Conservation (phyloP, 1,140 invertebrate species). For the Hormaphis cornu region DNA sequence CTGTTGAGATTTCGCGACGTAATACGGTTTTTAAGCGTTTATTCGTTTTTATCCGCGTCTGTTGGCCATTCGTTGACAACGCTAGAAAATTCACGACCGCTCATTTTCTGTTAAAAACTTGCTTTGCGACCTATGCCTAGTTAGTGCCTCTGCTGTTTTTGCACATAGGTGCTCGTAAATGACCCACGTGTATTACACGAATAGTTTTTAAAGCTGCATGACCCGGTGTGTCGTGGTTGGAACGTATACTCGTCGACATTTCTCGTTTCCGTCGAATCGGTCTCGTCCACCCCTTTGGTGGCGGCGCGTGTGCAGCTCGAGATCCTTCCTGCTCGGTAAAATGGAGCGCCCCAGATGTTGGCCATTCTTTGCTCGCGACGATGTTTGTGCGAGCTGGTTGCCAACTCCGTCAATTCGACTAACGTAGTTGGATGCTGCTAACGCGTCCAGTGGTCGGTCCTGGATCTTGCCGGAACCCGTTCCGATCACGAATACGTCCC, state of each 20-base stretch:
- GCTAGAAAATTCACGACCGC: neutral
- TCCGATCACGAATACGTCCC: neutral
- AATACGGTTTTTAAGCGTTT: too few species aligned
- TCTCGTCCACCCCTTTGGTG: neutral
- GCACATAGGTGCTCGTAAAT: neutral
- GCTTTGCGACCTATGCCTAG: neutral
- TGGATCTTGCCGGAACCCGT: neutral
- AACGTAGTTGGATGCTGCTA: neutral
- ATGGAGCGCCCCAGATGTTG: neutral
- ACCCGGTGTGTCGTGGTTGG: neutral
- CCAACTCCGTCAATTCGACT: neutral
- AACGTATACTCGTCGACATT: neutral
- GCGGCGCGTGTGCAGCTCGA: too few species aligned
- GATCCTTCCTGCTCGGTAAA: neutral
- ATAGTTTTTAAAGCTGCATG: neutral
- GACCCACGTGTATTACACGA: neutral
- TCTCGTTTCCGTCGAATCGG: neutral
- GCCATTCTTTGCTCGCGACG: neutral
- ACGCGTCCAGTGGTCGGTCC: constrained; percentile 1
- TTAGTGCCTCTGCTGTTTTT: neutral
- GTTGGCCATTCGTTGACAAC: neutral
- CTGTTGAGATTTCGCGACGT: too few species aligned
- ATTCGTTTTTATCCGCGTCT: neutral
- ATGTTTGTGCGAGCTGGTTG: neutral
- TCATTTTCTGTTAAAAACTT: neutral